phyloP scores from a whole-genome alignment of 2,113 vertebrate species.

The Zosterops japonicus region DNA sequence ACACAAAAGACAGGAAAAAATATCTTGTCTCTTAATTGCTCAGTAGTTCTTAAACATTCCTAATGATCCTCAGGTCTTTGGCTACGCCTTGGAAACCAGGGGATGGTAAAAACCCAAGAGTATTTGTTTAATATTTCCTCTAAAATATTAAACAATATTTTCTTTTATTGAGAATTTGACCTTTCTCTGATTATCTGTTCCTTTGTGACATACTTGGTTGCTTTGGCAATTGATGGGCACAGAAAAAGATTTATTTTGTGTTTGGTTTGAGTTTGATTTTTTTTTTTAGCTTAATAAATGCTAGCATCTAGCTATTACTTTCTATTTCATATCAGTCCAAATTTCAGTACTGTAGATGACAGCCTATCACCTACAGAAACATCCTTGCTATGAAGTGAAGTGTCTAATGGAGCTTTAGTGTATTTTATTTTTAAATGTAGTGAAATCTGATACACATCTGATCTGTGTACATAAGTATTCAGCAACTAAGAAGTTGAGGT shows the following conservation, averaged over 20 bases:
- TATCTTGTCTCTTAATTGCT: not conserved
- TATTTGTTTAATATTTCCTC: not conserved
- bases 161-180: not conserved
- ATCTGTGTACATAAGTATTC: not conserved
- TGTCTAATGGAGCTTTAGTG: not conserved
- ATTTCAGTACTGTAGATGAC: not conserved
- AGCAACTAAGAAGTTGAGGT: not conserved
- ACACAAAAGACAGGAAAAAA: not conserved
- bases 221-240: not conserved
- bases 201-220: not conserved
- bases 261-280: not conserved
- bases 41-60: not conserved
- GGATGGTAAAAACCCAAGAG: not conserved
- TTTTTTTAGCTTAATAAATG: not conserved
- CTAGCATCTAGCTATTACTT: not conserved
- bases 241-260: not conserved
- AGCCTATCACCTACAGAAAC: not conserved
- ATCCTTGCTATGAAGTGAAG: not conserved
- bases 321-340: not conserved
- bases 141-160: not conserved
- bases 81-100: not conserved
- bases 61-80: not conserved
- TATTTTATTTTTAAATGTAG: not conserved
- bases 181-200: not conserved
- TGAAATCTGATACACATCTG: not conserved